Conservation (phyloP, 1,140 invertebrate species). For the Zaprionus lachaisei region DNA sequence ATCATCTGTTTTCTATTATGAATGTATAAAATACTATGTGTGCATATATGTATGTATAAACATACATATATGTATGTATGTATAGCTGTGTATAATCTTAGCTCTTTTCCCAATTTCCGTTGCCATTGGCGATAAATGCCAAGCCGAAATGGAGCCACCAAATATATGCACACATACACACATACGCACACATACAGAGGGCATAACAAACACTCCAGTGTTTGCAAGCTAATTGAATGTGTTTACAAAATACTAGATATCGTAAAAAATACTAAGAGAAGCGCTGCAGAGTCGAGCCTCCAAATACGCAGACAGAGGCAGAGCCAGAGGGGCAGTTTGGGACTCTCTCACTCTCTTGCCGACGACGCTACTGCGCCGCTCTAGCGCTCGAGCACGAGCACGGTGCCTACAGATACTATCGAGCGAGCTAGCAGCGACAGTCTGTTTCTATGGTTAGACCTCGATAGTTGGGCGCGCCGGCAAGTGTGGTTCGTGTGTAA, state of each 20-base stretch:
- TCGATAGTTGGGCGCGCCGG: conserved; percentile 58
- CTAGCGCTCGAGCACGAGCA: conserved; percentile 21
- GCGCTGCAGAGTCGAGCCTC: conserved; percentile 36
- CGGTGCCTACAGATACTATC: conserved; percentile 47
- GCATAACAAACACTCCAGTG: neutral
- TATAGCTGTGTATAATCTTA: neutral
- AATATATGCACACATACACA: neutral
- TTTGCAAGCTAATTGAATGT: conserved; percentile 20
- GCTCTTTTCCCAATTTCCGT: conserved; percentile 11
- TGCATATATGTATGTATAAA: too few relatives aligned
- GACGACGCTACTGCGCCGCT: conserved; percentile 16
- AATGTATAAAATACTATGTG: too few relatives aligned
- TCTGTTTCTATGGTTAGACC: conserved; percentile 63
- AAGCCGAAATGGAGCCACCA: neutral
- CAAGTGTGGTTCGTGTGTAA: conserved; percentile 21
- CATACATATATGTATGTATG: neutral
- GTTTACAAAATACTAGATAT: conserved; percentile 10
- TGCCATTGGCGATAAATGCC: conserved; percentile 12
- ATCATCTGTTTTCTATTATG: too few relatives aligned
- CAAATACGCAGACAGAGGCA: conserved; percentile 5
- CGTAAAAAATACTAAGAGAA: conserved; percentile 15
- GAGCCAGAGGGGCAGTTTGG: conserved; percentile 18
- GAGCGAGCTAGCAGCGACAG: conserved; percentile 47
- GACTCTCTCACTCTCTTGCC: conserved; percentile 21
- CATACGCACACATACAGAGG: neutral